Percentiles rank a stretch among this genome's conserved stretches.
phyloP scores from a whole-genome alignment of 1,140 invertebrate species.

The Drosophila simulans region DNA sequence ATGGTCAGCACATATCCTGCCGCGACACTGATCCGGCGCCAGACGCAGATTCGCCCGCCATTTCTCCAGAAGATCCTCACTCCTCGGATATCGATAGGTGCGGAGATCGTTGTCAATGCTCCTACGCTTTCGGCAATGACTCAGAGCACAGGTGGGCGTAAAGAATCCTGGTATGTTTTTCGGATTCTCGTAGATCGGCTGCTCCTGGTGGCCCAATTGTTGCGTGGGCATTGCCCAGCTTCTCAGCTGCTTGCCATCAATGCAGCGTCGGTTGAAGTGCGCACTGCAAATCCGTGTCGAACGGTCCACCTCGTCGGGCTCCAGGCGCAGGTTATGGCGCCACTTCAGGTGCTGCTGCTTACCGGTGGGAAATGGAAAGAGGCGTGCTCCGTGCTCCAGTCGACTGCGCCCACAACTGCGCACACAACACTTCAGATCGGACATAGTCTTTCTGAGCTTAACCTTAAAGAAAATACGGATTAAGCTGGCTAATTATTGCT shows the following conservation, averaged over 20 bases:
- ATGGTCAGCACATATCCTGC: slow-evolving; percentile 74
- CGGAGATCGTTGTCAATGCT: slow-evolving; percentile 73
- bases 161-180: slow-evolving; percentile 77
- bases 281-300: slow-evolving; percentile 61
- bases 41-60: slow-evolving; percentile 69
- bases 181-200: slow-evolving; percentile 74
- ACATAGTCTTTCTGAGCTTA: slow-evolving; percentile 48
- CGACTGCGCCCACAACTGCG: slow-evolving; percentile 60
- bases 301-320: slow-evolving; percentile 47
- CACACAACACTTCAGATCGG: slow-evolving; percentile 68
- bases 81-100: slow-evolving; percentile 70
- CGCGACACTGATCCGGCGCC: slow-evolving; percentile 60
- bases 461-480: slow-evolving; percentile 14
- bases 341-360: slow-evolving; percentile 69
- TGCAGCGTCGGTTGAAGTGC: slow-evolving; percentile 75
- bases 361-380: slow-evolving; percentile 68
- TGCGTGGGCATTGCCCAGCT: slow-evolving; percentile 76
- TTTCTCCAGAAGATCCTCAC: slow-evolving; percentile 68
- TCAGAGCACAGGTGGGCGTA: slow-evolving; percentile 66
- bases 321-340: slow-evolving; percentile 67
- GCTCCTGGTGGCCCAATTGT: slow-evolving; percentile 64
- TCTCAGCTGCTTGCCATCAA: slow-evolving; percentile 72
- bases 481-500: background rate
- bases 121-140: slow-evolving; percentile 64
- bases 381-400: slow-evolving; percentile 63